Evolutionary conservation across 2,797 vertebrate genomes (phyloP).

Genomic region (Eremophila alpestris): DNA sequence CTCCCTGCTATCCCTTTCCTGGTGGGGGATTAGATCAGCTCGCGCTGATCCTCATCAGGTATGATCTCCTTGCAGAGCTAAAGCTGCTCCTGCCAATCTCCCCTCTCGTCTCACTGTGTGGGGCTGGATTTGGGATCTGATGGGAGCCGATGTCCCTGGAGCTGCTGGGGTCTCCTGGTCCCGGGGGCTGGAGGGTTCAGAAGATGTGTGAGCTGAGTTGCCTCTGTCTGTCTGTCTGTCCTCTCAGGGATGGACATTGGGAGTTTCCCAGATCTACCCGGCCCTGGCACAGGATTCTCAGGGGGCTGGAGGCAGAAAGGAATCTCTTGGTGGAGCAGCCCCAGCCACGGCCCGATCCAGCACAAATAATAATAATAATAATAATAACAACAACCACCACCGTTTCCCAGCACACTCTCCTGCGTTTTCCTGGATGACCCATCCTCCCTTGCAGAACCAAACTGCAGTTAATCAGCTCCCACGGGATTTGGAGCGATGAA

Average conservation of each 20-base stretch:
- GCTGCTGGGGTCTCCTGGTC: not conserved
- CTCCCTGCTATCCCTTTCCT: conserved; percentile 13
- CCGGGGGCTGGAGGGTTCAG: accelerated
- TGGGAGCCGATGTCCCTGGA: accelerated
- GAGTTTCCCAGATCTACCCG: not conserved
- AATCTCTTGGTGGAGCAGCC: not conserved
- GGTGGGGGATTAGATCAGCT: not conserved
- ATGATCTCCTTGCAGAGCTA: not conserved
- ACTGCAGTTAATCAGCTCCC: not conserved
- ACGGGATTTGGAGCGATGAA: not conserved
- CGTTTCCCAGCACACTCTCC: not conserved
- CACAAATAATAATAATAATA: not conserved
- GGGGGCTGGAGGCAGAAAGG: not conserved
- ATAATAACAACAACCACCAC: not conserved
- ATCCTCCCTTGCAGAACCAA: not conserved
- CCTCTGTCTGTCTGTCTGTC: not conserved
- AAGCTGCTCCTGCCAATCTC: conserved; percentile 2
- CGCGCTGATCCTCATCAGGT: conserved; percentile 22
- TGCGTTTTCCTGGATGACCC: not conserved
- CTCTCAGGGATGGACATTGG: not conserved
- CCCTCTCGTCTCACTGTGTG: accelerated
- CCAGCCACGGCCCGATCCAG: not conserved
- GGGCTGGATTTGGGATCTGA: not conserved
- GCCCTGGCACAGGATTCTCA: not conserved
- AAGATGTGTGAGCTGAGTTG: not conserved